A percentile compares a stretch with the other conserved stretches of the same genome.
phyloP scores from a whole-genome alignment of 1,140 invertebrate species.

The Saccostrea cuccullata region DNA sequence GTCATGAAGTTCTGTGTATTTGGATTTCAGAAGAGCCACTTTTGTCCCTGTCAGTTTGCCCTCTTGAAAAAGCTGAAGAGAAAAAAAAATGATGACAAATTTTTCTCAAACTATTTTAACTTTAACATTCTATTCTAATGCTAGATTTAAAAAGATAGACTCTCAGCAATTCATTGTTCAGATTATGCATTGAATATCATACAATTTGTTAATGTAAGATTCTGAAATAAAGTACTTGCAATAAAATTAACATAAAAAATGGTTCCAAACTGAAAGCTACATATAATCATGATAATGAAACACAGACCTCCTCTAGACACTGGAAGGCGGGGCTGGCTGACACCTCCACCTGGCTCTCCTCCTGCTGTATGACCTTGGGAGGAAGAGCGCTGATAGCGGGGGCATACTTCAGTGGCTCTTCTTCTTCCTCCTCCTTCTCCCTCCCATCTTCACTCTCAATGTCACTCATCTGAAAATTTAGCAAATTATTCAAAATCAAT shows the following conservation, averaged over 20 bases:
- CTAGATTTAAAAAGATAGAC: no score
- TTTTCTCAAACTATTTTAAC: neutral
- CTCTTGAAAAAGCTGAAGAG: slow-evolving; percentile 75
- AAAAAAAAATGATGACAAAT: neutral
- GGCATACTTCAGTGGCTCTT: slow-evolving; percentile 63
- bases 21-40: slow-evolving; percentile 76
- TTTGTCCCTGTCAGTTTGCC: slow-evolving; percentile 78
- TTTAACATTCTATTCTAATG: no score
- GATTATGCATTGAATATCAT: no score
- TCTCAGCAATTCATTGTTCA: no score
- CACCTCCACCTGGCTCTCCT: slow-evolving; percentile 77
- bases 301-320: slow-evolving; percentile 75
- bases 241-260: no score
- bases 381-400: slow-evolving; percentile 74
- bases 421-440: slow-evolving; percentile 53
- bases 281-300: no score
- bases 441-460: slow-evolving; percentile 52
- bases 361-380: slow-evolving; percentile 73
- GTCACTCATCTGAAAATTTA: slow-evolving; percentile 57
- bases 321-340: slow-evolving; percentile 77
- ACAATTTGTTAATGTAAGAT: no score
- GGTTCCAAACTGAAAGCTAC: no score
- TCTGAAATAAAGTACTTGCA: no score
- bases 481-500: no score
- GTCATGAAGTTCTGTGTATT: slow-evolving; percentile 78